phyloP scores from a whole-genome alignment of 2,797 vertebrate genomes.

The Oophaga sylvatica region DNA sequence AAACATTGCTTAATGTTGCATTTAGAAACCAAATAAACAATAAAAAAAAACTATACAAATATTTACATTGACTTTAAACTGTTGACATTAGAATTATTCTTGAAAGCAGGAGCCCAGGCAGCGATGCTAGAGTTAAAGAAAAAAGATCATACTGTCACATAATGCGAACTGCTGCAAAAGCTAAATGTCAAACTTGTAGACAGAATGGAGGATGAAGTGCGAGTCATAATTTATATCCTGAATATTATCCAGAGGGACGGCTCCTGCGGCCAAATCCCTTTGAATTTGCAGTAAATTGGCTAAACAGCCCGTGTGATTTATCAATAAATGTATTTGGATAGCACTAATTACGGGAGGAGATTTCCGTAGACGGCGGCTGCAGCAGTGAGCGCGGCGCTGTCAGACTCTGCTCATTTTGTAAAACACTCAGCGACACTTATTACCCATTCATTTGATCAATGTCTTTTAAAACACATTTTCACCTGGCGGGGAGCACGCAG shows the following conservation, averaged over 20 bases:
- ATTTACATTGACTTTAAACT: too few species aligned
- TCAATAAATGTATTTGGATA: slow-evolving; percentile 28
- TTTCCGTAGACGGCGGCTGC: neutral
- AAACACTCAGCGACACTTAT: slow-evolving; percentile 47
- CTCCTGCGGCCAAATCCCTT: neutral
- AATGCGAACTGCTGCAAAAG: too few species aligned
- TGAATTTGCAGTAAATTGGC: neutral
- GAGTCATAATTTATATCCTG: neutral
- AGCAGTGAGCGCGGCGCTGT: neutral
- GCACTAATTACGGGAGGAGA: slow-evolving; percentile 6
- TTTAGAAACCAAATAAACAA: too few species aligned
- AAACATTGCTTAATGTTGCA: too few species aligned
- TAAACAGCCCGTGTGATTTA: neutral
- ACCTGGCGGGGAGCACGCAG: slow-evolving; percentile 47
- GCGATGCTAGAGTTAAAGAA: too few species aligned
- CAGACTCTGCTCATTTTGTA: slow-evolving; percentile 36
- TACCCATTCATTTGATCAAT: slow-evolving; percentile 57
- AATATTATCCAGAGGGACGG: neutral
- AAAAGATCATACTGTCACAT: too few species aligned
- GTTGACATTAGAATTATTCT: too few species aligned
- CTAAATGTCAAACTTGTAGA: too few species aligned
- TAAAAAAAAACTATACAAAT: too few species aligned
- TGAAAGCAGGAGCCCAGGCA: too few species aligned
- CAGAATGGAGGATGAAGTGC: neutral
- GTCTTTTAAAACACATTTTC: slow-evolving; percentile 44